Conservation (phyloP, 2,113 vertebrate species). For the Cyanoderma ruficeps region DNA sequence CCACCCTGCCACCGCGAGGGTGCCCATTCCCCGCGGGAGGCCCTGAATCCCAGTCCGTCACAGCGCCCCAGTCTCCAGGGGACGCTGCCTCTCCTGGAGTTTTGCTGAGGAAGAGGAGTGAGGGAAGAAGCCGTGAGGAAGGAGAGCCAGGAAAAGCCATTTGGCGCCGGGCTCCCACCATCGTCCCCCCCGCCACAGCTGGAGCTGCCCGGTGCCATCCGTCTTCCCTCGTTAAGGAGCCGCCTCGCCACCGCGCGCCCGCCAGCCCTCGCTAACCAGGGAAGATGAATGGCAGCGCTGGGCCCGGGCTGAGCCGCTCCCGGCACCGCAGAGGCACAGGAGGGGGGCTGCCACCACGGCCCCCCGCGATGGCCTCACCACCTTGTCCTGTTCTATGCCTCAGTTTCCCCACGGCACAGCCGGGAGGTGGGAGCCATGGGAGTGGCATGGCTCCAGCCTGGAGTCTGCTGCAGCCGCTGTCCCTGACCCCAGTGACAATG, state of each 20-base stretch:
- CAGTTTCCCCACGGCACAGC: neutral
- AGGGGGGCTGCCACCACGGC: neutral
- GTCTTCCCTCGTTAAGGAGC: constrained; percentile 63
- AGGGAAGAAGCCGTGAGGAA: neutral
- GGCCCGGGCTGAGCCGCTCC: neutral
- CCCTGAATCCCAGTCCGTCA: neutral
- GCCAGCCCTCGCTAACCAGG: constrained; percentile 42
- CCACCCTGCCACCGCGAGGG: neutral
- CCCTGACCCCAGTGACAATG: neutral
- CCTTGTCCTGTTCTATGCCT: neutral
- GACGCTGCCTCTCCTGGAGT: neutral
- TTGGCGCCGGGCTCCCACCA: neutral
- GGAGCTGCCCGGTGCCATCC: constrained; percentile 22
- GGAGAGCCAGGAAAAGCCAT: neutral
- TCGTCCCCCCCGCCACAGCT: neutral
- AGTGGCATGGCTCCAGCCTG: fast-evolving
- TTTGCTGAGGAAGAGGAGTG: neutral
- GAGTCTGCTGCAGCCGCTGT: neutral
- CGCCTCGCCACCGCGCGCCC: constrained; percentile 7
- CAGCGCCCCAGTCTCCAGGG: fast-evolving
- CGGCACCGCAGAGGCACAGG: neutral
- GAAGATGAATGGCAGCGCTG: constrained; percentile 42
- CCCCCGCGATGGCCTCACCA: fast-evolving
- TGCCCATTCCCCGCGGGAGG: fast-evolving
- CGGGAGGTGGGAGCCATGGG: neutral